Conservation (phyloP, 53 echinoderm and acorn worm genomes). For the Holothuria scabra region DNA sequence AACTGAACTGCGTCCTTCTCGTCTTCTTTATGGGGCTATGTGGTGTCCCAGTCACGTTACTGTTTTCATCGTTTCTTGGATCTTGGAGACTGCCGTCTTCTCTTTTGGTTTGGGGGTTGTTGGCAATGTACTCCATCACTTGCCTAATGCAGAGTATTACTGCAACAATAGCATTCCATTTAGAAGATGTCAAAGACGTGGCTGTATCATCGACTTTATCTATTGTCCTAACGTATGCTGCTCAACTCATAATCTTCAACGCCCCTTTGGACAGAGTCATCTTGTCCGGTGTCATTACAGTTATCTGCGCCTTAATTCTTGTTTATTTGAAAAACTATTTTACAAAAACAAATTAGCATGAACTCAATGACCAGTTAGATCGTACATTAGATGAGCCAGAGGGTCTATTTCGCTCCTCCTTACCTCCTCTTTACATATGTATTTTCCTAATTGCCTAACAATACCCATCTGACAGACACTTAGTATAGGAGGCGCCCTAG, state of each 20-base stretch:
- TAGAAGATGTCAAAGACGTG: neutral
- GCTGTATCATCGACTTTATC: conserved; percentile 6
- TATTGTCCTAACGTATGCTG: neutral
- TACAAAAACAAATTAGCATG: too few relatives aligned
- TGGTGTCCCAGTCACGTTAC: neutral
- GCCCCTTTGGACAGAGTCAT: neutral
- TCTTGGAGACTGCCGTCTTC: neutral
- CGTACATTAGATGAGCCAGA: too few relatives aligned
- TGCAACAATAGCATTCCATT: neutral
- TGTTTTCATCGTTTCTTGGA: neutral
- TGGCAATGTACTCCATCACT: neutral
- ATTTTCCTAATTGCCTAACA: too few relatives aligned
- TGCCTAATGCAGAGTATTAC: neutral
- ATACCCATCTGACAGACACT: too few relatives aligned
- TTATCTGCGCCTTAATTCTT: too few relatives aligned
- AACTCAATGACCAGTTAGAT: too few relatives aligned
- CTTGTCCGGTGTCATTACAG: neutral
- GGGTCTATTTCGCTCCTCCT: too few relatives aligned
- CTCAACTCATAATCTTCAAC: neutral
- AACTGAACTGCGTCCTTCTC: neutral
- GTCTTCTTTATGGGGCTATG: neutral
- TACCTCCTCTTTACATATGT: too few relatives aligned
- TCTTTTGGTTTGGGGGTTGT: neutral
- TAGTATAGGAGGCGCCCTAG: too few relatives aligned
- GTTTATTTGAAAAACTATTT: too few relatives aligned